Percentiles rank a stretch among this genome's conserved stretches.
Conservation (phyloP, 2,797 vertebrate species). For the Fistularia tabacaria region DNA sequence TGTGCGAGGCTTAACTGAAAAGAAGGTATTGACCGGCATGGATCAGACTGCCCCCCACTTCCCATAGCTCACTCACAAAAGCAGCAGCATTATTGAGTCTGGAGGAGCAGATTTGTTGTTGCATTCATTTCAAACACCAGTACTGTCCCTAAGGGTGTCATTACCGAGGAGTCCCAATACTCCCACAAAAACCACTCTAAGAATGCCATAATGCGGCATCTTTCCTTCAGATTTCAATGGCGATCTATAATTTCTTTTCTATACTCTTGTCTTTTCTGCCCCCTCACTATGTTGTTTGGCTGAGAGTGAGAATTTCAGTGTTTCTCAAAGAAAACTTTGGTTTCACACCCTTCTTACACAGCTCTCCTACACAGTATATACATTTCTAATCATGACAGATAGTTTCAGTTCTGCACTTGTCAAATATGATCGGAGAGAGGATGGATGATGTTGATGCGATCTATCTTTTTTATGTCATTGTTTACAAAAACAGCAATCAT, state of each 20-base stretch:
- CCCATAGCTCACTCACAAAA: slow-evolving; percentile 33
- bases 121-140: slow-evolving; percentile 30
- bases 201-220: slow-evolving; percentile 13
- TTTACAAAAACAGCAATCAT: too few species aligned
- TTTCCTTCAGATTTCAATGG: not conserved
- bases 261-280: not conserved
- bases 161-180: slow-evolving; percentile 26
- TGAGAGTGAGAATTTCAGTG: not conserved
- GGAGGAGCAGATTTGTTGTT: slow-evolving; percentile 21
- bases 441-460: too few species aligned
- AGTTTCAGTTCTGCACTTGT: too few species aligned
- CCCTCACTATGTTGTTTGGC: not conserved
- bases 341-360: too few species aligned
- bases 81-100: slow-evolving; percentile 33
- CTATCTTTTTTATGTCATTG: too few species aligned
- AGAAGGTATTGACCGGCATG: slow-evolving; percentile 57
- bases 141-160: slow-evolving; percentile 28
- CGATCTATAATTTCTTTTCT: not conserved
- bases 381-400: too few species aligned
- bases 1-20: slow-evolving; percentile 40
- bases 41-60: slow-evolving; percentile 33
- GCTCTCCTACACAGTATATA: too few species aligned
- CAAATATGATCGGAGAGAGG: too few species aligned
- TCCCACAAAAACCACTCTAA: slow-evolving; percentile 9
- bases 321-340: not conserved